Conservation (phyloP, 2,113 vertebrate genomes). For the Euleptes europaea region DNA sequence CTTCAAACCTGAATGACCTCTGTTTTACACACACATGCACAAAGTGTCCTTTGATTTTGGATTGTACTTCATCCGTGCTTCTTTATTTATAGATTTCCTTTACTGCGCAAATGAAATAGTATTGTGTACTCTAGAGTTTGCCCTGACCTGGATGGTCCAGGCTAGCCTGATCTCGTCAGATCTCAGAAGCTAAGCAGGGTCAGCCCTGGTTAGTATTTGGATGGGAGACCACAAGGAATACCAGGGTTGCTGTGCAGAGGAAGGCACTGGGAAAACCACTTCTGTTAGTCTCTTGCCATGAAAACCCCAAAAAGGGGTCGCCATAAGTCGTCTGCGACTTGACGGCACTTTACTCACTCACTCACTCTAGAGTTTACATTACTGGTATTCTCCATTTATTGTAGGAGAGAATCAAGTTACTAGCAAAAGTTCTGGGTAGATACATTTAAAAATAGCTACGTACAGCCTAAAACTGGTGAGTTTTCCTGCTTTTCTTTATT, state of each 20-base stretch:
- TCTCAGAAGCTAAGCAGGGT: too few relatives aligned
- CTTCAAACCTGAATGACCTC: constrained; percentile 50
- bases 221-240: too few relatives aligned
- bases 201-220: too few relatives aligned
- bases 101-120: constrained; percentile 59
- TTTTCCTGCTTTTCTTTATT: not conserved
- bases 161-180: too few relatives aligned
- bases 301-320: too few relatives aligned
- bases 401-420: constrained; percentile 50
- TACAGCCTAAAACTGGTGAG: not conserved
- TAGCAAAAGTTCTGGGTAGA: constrained; percentile 53
- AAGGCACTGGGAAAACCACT: too few relatives aligned
- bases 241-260: too few relatives aligned
- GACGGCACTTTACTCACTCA: too few relatives aligned
- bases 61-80: constrained; percentile 62
- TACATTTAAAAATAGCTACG: constrained; percentile 45
- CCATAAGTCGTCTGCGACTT: too few relatives aligned
- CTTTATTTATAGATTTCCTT: constrained; percentile 63
- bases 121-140: constrained; percentile 53
- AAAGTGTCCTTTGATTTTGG: constrained; percentile 60
- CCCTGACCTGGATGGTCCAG: too few relatives aligned
- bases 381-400: constrained; percentile 62
- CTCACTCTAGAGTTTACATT: constrained; percentile 55
- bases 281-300: too few relatives aligned
- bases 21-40: constrained; percentile 23